Evolutionary conservation across 2,888 invertebrate species (phyloP), one percentile per base, ranked within the genome.

Genomic region (Epirrhoe tristata): DNA sequence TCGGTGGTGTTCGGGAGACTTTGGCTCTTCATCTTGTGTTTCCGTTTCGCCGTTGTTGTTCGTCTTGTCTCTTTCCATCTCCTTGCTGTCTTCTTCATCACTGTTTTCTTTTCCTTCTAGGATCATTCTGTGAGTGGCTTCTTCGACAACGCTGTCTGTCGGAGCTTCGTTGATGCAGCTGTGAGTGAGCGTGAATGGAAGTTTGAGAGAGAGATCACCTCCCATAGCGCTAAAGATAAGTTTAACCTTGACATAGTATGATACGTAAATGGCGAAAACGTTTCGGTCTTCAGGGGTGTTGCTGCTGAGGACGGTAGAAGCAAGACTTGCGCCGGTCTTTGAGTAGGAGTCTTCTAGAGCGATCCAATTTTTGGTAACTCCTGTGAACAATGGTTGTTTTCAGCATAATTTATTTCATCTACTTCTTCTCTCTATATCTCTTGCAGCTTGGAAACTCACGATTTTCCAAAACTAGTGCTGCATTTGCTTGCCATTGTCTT

Each of bases 231-330:
- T 97, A 31, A 97, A 94, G 0, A 96, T 93, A 0, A 97, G 93
- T 87, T 97, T 97, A 0, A 98, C 96, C 94, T 98, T 98, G 6
- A 98, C 97, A 83, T 98, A 98, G 84, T 98, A 98, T 0, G 97
- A 97, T 8, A 98, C 98, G 90, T 98, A 98, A 77, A 98, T 98
- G 61, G 98, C 98, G 80, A 98, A 98, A 0, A 97, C 97, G 85
- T 98, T 98, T 67, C 97, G 94, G 74, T 97, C 97, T 72, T 97
- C 96, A 0, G 95, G 95, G 14, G 94, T 94, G 83, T 91, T 87
- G 77, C 91, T 83, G 80, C 89, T 93, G 57, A 95, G 83, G 12
- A 95, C 94, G n/a, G 95, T 95, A 5, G 95, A 95, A 0, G 95
- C 94, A 1, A 95, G 94, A 54, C 95, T 95, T 53, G 95, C 95